Base-by-base conservation (phyloP, 1,140 invertebrate species). In the Zophobas atratus region DNA sequence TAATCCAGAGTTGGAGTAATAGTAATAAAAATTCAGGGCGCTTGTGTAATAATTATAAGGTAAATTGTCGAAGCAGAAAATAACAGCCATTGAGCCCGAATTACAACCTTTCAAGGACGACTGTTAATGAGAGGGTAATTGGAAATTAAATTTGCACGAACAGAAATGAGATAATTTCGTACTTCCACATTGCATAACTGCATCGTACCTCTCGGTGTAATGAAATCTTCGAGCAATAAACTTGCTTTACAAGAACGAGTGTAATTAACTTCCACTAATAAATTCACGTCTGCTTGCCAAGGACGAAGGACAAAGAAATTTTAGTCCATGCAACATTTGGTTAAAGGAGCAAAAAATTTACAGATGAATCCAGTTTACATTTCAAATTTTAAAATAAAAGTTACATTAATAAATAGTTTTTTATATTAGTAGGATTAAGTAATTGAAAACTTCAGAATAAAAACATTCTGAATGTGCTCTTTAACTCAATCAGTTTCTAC, bases 61-160 rank as follows among this genome's bases (percentile, higher is more conserved):
- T 67, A 32, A 67, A 67, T 67, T 67, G 39, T 39, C 60, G 38
- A 67, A 67, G 60, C 60, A 36, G 38, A 67, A 67, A 67, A 67
- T 67, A 43, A 43, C 60, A 67, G 60, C n/a, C 43, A 67, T 67
- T 32, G 60, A 67, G 39, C 39, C 60, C 60, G 20, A 67, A 67
- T 67, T 67, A 43, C 56, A 60, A 39, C 56, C 60, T 67, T 39
- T 33, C 60, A 67, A 67, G 60, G 60, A 8, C 60, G 60, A 41
- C 33, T 35, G n/a, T 67, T 67, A 67, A 67, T 46, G 60, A 43
- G 60, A 43, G 60, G 60, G 60, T 67, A 67, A 67, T 67, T 46
- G 60, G 60, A 67, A 67, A 67, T 67, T 67, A 67, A 67, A 67
- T 67, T 67, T 67, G 60, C 60, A 41, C 60, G 56, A 60, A 60